Evolutionary conservation across 2,113 vertebrate species (phyloP), one percentile per base, ranked within the genome.

Genomic region (Eleginops maclovinus): DNA sequence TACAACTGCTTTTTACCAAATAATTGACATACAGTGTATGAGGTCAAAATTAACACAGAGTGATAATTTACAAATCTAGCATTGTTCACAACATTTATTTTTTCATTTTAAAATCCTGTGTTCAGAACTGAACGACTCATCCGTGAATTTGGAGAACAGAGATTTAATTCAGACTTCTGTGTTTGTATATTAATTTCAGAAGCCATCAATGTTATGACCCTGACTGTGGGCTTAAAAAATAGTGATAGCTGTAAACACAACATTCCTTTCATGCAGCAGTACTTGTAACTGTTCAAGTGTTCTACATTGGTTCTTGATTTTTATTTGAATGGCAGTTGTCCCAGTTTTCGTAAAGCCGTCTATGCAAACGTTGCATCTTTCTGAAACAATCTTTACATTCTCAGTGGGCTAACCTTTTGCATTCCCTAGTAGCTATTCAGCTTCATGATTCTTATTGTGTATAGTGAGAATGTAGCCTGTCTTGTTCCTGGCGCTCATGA

Each of bases 351-450:
- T 94, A 77, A 96, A 95, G 95, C 93, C 93, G 94, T 97, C 97
- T 99, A 97, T 99, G 98, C 97, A 99, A 99, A 95, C 83, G 81
- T 85, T 91, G 93, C 91, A 96, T 96, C 92, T 94, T 95, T 96
- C 96, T 90, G 94, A 94, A 93, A 84, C 88, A 86, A 94, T 92
- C 84, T 91, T 77, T 79, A 88, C 90, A 89, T 92, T 90, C 77
- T 83, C 93, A 91, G 93, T 91, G 89, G 88, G 94, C 95, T 93
- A 90, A 92, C 92, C 92, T 90, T 66, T 93, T 94, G 91, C 87
- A 87, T 91, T 93, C 85, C 81, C 87, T 87, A 64, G 83, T 85
- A 87, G 72, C 87, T 81, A 77, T 76, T 70, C 84, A 83, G 89
- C 88, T 86, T 89, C 81, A 89, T 88, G 87, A 79, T 89, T 95